A percentile compares a stretch with the other conserved stretches of the same genome.
phyloP scores from a whole-genome alignment of 2,888 invertebrate genomes.

The Amblyjoppa proteus region DNA sequence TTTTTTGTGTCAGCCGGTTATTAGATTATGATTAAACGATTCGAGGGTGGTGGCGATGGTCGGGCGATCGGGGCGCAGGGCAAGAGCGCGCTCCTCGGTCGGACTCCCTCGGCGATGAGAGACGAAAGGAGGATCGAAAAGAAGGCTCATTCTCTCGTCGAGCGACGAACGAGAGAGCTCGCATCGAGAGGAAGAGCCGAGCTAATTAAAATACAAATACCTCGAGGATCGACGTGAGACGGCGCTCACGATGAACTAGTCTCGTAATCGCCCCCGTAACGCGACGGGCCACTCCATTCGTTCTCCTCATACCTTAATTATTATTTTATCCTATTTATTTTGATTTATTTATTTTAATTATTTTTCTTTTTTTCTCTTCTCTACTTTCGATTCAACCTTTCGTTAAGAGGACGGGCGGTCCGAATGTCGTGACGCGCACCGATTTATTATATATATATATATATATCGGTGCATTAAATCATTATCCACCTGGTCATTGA shows the following conservation, averaged over 20 bases:
- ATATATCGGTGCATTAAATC: constrained; percentile 59
- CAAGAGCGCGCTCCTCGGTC: constrained; percentile 43
- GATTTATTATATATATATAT: constrained; percentile 44
- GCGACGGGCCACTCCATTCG: constrained; percentile 53
- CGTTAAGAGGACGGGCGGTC: constrained; percentile 38
- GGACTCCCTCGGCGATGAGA: constrained; percentile 25
- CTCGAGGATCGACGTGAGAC: constrained; percentile 66
- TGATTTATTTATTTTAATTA: constrained; percentile 17
- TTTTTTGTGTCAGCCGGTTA: constrained; percentile 84
- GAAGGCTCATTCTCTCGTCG: constrained; percentile 58
- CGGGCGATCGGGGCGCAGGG: constrained; percentile 66
- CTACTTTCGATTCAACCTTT: neutral
- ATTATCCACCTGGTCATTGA: constrained; percentile 49
- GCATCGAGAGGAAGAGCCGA: constrained; percentile 79
- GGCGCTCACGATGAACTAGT: constrained; percentile 69
- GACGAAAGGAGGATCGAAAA: constrained; percentile 52
- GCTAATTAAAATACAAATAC: constrained; percentile 84
- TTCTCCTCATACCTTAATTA: constrained; percentile 26
- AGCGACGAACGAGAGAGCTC: constrained; percentile 76
- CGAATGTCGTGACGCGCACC: constrained; percentile 27
- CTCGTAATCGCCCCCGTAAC: constrained; percentile 65
- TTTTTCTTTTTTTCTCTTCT: neutral
- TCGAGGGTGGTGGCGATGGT: constrained; percentile 73
- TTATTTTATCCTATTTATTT: constrained; percentile 25
- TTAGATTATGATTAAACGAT: constrained; percentile 85